Conservation (phyloP, 2,888 invertebrate genomes). For the Criorhina ranunculi region DNA sequence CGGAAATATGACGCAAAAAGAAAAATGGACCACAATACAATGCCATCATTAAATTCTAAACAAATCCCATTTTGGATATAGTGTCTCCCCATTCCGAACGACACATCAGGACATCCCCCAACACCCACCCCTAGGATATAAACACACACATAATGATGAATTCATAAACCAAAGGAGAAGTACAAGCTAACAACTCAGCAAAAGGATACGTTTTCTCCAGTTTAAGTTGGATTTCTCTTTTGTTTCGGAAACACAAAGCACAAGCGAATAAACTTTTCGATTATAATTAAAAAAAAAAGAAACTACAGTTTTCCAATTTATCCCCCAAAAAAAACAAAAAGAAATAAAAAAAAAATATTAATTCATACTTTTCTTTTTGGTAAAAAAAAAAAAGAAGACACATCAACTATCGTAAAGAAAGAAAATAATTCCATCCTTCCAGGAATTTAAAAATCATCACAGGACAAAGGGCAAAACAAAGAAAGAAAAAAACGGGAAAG, state of each 20-base stretch:
- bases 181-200: constrained; percentile 33
- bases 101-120: constrained; percentile 8
- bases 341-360: constrained; percentile 37
- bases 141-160: constrained; percentile 54
- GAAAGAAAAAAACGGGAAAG: constrained; percentile 9
- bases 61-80: constrained; percentile 70
- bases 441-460: constrained; percentile 45
- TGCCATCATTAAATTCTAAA: constrained; percentile 68
- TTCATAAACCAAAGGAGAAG: constrained; percentile 34
- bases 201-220: constrained; percentile 50
- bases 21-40: constrained; percentile 73
- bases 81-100: constrained; percentile 32
- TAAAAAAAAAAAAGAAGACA: constrained; percentile 43
- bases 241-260: constrained; percentile 37
- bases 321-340: constrained; percentile 31
- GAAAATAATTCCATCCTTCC: constrained; percentile 19
- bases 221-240: constrained; percentile 62
- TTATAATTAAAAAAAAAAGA: constrained; percentile 40
- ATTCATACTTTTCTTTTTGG: constrained; percentile 57
- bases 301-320: constrained; percentile 51
- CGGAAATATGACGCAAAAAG: constrained; percentile 52
- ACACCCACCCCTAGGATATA: neutral
- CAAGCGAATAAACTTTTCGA: constrained; percentile 21
- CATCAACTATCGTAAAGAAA: constrained; percentile 41
- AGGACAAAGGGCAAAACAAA: constrained; percentile 1